Base-by-base conservation (phyloP, 2,888 invertebrate genomes). In the Oxycera nigricornis region DNA sequence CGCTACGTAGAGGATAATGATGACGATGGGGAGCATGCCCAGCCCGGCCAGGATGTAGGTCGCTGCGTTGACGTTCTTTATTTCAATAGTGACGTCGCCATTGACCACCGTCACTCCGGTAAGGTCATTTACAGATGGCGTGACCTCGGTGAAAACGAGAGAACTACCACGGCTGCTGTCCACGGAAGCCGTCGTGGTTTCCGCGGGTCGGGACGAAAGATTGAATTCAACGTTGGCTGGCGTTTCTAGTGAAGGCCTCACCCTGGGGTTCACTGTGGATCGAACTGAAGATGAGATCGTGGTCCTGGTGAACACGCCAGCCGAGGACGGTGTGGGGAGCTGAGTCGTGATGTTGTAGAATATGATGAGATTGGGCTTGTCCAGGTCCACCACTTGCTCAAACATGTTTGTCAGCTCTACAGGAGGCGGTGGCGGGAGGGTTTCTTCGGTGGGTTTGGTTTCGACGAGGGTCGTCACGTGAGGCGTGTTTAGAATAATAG, bases 21-120 rank as follows among this genome's bases (percentile, higher is more conserved):
- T 88, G 68, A 87, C 85, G 39, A 90, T 85, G 0, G 90, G 90
- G 24, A 90, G 81, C 79, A 90, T 88, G 7, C 90, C 90, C 61
- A 90, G 82, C 0, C 89, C 90, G 72, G 89, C 89, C 78, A 90
- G 82, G 4, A 90, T 88, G 77, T 90, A 88, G 0, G 89, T 89
- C 0, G 89, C 88, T 72, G 89, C 86, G 78, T 89, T 89, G 57
- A 88, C 87, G 57, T 90, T 88, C 39, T 89, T 87, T 79, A 87
- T 87, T 82, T 89, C 89, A 75, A 89, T 86, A 0, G 88, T 86
- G 1, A 89, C 88, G 78, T 88, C 89, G 76, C 87, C 87, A 74
- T 87, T 87, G 73, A 75, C 80, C 73, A 68, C 82, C 7, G 75
- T 28, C 3, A 72, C 46, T 17, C 75, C 76, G 22, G 50, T 74